Evolutionary conservation across 1,140 invertebrate species (phyloP), one percentile per base, ranked within the genome.

Genomic region (Neuroterus valhalla): DNA sequence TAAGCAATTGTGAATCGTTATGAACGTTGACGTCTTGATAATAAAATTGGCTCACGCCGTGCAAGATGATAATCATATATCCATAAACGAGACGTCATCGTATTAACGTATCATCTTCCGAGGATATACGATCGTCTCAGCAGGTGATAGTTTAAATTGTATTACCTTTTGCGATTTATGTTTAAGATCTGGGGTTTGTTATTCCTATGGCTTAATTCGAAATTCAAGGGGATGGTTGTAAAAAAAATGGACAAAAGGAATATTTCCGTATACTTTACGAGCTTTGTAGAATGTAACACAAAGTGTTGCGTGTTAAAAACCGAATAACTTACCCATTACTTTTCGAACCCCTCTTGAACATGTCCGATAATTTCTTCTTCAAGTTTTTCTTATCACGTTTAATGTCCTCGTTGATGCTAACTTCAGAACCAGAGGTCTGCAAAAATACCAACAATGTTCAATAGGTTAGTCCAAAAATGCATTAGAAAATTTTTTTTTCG

Each of bases 361-460:
- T 95, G 68, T 94, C 95, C 1, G 94, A 94, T 19, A 97, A 89
- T 80, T 95, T 93, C 66, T 94, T 95, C 83, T 95, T 94, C 66
- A 96, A 88, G 89, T 96, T 94, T 84, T 93, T 93, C 88, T 95
- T 95, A 84, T 94, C 95, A 26, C 89, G 89, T 83, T 91, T 91
- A 78, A 87, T 79, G 76, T 91, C 91, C 71, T 93, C 94, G 21
- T 92, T 92, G 42, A 94, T 91, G 82, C 94, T 95, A 76, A 95
- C 91, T 78, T 96, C 95, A 0, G 95, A 96, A 80, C 94, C 94
- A 12, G 94, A 95, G 87, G 93, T 94, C 91, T 94, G 89, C 52
- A 83, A 80, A 72, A 73, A 77, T 2, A 17, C 31, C 12, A 45
- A 45, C 44, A 66, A 45, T 76, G 17, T 68, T 45, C 50, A 71